phyloP scores from a whole-genome alignment of 2,797 vertebrate species.

The Ispidina picta region DNA sequence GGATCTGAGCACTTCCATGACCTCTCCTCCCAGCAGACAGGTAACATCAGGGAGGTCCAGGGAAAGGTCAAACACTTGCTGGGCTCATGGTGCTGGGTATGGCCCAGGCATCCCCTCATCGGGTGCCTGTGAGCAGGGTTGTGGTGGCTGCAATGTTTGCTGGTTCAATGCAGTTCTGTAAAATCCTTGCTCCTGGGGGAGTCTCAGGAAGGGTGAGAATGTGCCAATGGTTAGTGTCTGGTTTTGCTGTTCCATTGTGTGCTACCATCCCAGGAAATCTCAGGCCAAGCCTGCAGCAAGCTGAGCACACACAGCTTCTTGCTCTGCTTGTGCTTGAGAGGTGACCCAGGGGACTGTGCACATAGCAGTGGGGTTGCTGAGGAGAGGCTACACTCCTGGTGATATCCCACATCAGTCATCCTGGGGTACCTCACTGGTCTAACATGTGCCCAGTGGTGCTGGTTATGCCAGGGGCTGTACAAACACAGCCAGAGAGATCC shows the following conservation, averaged over 20 bases:
- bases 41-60: not conserved
- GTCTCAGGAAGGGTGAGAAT: rapidly evolving
- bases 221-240: rapidly evolving
- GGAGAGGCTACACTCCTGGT: not conserved
- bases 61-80: not conserved
- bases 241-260: not conserved
- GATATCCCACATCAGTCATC: not conserved
- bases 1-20: not conserved
- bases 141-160: not conserved
- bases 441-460: not conserved
- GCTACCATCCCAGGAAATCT: not conserved
- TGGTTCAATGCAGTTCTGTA: not conserved
- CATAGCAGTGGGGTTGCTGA: not conserved
- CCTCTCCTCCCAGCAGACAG: not conserved
- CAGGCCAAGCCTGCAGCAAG: not conserved
- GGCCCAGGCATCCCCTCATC: rapidly evolving
- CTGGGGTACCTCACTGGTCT: not conserved
- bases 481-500: not conserved
- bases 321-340: not conserved
- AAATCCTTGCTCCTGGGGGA: not conserved
- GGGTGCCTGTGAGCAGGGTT: not conserved
- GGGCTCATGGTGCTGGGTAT: not conserved
- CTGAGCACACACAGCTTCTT: not conserved
- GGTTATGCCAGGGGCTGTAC: not conserved
- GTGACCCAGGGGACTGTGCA: not conserved